These are phyloP conservation scores for Pempheris klunzingeri DNA, from an alignment of 2,797 vertebrate genomes.

Conservation along the genomic window DNA sequence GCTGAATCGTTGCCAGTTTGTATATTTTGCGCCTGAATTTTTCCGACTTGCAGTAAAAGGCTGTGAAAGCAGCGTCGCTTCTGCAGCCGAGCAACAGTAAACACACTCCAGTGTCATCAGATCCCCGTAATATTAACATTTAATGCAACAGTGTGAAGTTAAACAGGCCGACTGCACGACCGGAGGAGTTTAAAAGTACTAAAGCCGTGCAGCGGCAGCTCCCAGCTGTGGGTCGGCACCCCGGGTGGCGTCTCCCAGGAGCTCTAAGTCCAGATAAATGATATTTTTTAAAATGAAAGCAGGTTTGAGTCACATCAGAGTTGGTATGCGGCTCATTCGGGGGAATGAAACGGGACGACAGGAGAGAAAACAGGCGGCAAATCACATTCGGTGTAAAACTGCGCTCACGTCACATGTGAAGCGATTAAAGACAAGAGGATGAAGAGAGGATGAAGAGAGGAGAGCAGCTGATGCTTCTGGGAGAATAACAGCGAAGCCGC, in stretches of 20 bases:
- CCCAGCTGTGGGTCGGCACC: too few species aligned
- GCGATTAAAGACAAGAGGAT: not conserved
- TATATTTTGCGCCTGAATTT: conserved; percentile 1
- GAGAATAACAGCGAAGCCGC: not conserved
- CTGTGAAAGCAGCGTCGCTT: conserved; percentile 13
- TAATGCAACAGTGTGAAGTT: not conserved
- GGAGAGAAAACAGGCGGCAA: not conserved
- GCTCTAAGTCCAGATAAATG: too few species aligned
- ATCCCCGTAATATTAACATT: conserved; percentile 33
- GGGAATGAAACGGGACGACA: too few species aligned
- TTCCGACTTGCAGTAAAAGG: not conserved
- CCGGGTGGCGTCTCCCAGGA: too few species aligned
- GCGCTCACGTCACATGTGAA: not conserved
- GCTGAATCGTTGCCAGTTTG: conserved; percentile 23
- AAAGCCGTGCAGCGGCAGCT: too few species aligned
- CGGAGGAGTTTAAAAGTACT: not conserved
- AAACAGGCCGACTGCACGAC: not conserved
- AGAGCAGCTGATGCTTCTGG: not conserved
- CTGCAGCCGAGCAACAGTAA: conserved; percentile 18
- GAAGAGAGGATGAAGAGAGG: not conserved
- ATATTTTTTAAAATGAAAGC: not conserved
- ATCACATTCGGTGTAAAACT: not conserved
- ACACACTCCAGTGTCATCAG: conserved; percentile 23
- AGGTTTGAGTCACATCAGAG: not conserved
- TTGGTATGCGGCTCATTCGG: not conserved